Evolutionary conservation across 2,888 invertebrate species (phyloP).

Genomic region (Linnaemya vulpina): DNA sequence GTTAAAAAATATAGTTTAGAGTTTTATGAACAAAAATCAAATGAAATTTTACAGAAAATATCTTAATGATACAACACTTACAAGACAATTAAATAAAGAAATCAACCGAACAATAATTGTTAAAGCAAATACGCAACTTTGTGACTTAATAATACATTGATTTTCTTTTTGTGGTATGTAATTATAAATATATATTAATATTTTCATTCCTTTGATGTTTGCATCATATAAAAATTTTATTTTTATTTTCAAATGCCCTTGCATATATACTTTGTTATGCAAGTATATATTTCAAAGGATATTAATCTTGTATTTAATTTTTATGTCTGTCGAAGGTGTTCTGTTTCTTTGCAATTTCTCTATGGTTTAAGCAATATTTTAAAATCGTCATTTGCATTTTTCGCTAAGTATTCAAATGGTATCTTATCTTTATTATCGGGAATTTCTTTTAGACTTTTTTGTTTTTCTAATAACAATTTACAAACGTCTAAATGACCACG

Average conservation of each 20-base stretch:
- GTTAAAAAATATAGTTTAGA: slow-evolving; percentile 41
- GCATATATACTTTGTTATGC: slow-evolving; percentile 18
- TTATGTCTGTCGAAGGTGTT: slow-evolving; percentile 9
- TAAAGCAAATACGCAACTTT: slow-evolving; percentile 1
- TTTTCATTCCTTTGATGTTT: background rate
- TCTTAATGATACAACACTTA: slow-evolving; percentile 46
- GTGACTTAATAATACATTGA: slow-evolving; percentile 14
- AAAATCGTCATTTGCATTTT: slow-evolving; percentile 82
- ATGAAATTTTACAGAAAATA: slow-evolving; percentile 12
- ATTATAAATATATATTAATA: slow-evolving; percentile 10
- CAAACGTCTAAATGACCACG: slow-evolving; percentile 83
- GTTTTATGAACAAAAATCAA: background rate
- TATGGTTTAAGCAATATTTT: slow-evolving; percentile 81
- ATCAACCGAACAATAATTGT: slow-evolving; percentile 16
- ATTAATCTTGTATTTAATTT: slow-evolving; percentile 20
- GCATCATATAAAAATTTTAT: slow-evolving; percentile 64
- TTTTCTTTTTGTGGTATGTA: slow-evolving; percentile 43
- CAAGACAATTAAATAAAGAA: slow-evolving; percentile 32
- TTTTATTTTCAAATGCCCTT: slow-evolving; percentile 63
- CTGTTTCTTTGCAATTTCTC: slow-evolving; percentile 27
- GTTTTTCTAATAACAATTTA: slow-evolving; percentile 78
- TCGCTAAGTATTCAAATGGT: slow-evolving; percentile 82
- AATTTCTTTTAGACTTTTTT: slow-evolving; percentile 80
- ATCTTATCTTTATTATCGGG: slow-evolving; percentile 83
- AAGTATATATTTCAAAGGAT: slow-evolving; percentile 31